Base-by-base conservation (phyloP, 2,888 invertebrate species). In the Mythimna lalbum region DNA sequence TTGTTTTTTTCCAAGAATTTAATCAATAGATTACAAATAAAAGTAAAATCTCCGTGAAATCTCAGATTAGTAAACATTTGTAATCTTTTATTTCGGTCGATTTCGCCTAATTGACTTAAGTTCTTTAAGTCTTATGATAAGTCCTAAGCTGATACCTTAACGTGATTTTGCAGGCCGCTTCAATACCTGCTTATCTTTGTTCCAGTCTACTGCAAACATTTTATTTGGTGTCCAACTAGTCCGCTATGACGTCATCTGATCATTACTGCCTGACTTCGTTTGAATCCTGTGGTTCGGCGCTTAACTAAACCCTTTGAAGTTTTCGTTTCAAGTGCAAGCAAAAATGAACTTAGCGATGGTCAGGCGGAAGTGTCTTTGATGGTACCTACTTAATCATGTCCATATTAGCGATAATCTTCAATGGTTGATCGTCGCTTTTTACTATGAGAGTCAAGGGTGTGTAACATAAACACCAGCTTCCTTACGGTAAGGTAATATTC, bases 81-180 rank as follows among this genome's bases (percentile, higher is more conserved):
- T 74, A 66, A 76, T 80, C 56, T 0, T 0, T 31, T 47, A 36
- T 12, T 36, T 56, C 78, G 60, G 47, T 49, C 6, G 17, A 73
- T 43, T 79, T 19, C 75, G 7, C 80, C 61, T 79, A 57, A 80
- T 76, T 76, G 10, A 80, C 21, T 80, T 49, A 12, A 4, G 23
- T 27, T 66, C 14, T 43, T 4, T 4, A 43, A 59, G 49, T 75
- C 47, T 23, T 19, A 7, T 36, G 75, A 61, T 63, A 75, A 43
- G 7, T n/a, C 33, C 33, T 36, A 61, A n/a, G n/a, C n/a, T n/a
- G n/a, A 21, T 23, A 36, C 17, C 14, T n/a, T 27, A 6, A 23
- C 23, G 14, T 59, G 49, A 49, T n/a, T n/a, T n/a, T n/a, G n/a
- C n/a, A n/a, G 4, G 6, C 1, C 31, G 31, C 27, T 19, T 55